Base-by-base conservation (phyloP, 2,113 vertebrate genomes). In the Hiodon alosoides region DNA sequence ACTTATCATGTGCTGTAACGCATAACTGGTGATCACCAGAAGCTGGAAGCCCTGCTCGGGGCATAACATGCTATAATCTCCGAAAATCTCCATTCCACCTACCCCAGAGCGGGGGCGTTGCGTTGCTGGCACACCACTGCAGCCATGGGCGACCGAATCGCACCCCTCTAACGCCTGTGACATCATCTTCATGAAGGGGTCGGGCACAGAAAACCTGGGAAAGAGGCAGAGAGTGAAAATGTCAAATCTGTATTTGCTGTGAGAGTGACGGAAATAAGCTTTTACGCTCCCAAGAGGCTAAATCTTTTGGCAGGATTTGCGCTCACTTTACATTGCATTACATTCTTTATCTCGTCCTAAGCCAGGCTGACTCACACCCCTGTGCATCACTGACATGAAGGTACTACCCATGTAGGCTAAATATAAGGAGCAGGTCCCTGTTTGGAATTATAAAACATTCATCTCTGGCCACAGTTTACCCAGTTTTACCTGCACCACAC, bases 41-140 rank as follows among this genome's bases (percentile, higher is more conserved):
- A 31, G 31, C 31, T 31, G 31, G 31, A 8, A 73, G 73, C 79
- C 71, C 73, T 58, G 76, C 55, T 48, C 62, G 58, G 66, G 58
- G 66, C 55, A 74, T 67, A 74, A 79, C 17, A 31, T 67, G 60
- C 71, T 68, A 73, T 17, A 78, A 77, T 86, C 80, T 78, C 31
- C 14, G 10, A 50, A 68, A 50, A 68, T 11, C 46, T 48, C 13
- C 48, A 51, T 68, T 68, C 46, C 47, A 68, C 16, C 53, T 54
- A 16, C 68, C 51, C 81, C 3, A 51, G 48, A 58, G 74, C 31
- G 52, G 52, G 73, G 59, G 55, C 78, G 54, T 66, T 16, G 54
- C 59, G 70, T 75, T 76, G 62, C 74, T 75, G 58, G n/a, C 13
- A 57, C 48, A 60, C 66, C 46, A 53, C 46, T 47, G 66, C 76